Base-by-base conservation (phyloP, 2,113 vertebrate species). In the Onychorhynchus coronatus region DNA sequence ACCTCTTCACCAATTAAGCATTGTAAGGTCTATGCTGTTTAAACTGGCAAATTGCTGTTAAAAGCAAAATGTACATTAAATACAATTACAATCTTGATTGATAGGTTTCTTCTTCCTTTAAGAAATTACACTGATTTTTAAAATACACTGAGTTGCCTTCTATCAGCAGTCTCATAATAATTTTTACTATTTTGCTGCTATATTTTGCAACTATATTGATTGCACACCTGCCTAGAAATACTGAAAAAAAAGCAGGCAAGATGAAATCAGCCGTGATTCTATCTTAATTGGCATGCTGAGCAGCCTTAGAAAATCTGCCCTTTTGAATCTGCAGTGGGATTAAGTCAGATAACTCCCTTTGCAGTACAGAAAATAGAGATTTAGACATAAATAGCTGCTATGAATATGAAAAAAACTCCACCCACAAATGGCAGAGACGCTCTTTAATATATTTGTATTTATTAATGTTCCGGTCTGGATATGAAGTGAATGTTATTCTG, bases 11-110 rank as follows among this genome's bases (percentile, higher is more conserved):
- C 89, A 97, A 58, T 85, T 96, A 70, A 97, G 91, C 94, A 55
- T 95, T 98, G 95, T 96, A 97, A 97, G 85, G 65, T 88, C 80
- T 95, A 79, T 96, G 93, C 97, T 97, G 93, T 97, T 98, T 96
- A 94, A 97, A 97, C 94, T 92, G 97, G 90, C 94, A 98, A 96
- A 96, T 95, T 98, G 97, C 97, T 97, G 77, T 97, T 98, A 97
- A 98, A 97, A 98, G 97, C 97, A 98, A 97, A 94, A 79, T 93
- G 82, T 97, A 92, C 97, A 98, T 98, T 98, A 98, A 98, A 97
- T 81, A 89, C 91, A 96, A 76, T 96, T 96, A n/a, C 93, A 89
- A 59, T 78, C 74, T 91, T 95, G 86, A 81, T 90, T 92, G 84
- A 78, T 85, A 97, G 89, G 72, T 95, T 96, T 78, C 88, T 94